A percentile compares a stretch with the other conserved stretches of the same genome.
These are phyloP conservation scores for Perca fluviatilis DNA, from an alignment of 2,113 vertebrate species.

Conservation along the genomic window DNA sequence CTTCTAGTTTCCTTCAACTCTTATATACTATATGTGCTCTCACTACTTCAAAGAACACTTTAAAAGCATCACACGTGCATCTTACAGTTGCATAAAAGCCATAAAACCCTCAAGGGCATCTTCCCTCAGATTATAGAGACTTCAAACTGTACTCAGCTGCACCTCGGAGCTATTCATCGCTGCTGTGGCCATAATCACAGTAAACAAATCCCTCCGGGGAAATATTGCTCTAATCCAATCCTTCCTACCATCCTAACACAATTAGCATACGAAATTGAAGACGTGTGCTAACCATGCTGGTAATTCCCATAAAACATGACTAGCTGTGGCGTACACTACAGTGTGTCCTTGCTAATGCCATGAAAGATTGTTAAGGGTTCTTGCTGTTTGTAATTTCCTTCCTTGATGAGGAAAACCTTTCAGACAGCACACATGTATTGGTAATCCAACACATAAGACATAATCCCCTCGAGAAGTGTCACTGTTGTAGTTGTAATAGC, in stretches of 20 bases:
- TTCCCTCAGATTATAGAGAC: slow-evolving; percentile 23
- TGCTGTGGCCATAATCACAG: slow-evolving; percentile 10
- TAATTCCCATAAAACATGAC: slow-evolving; percentile 15
- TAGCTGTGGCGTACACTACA: not conserved
- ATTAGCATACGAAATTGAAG: slow-evolving; percentile 1
- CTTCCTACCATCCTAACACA: slow-evolving; percentile 5
- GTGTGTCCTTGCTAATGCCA: not conserved
- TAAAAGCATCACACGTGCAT: slow-evolving; percentile 2
- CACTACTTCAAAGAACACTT: slow-evolving; percentile 13
- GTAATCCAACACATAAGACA: not conserved
- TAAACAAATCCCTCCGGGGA: slow-evolving; percentile 28
- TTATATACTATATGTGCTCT: not conserved
- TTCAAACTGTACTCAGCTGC: slow-evolving; percentile 26
- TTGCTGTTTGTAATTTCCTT: not conserved
- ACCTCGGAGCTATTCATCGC: slow-evolving; percentile 20
- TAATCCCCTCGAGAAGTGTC: not conserved
- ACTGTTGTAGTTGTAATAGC: not conserved
- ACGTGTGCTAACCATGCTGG: slow-evolving; percentile 11
- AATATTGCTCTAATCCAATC: slow-evolving; percentile 27
- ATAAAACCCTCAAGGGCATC: slow-evolving; percentile 32
- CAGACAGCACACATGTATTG: not conserved
- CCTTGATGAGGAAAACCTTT: not conserved
- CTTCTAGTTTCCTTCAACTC: not conserved
- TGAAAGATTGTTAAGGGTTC: not conserved
- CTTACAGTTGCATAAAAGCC: slow-evolving; percentile 35